A percentile compares a stretch with the other conserved stretches of the same genome.
Evolutionary conservation across 2,113 vertebrate species (phyloP).

Genomic region (Hemibates koningsi): DNA sequence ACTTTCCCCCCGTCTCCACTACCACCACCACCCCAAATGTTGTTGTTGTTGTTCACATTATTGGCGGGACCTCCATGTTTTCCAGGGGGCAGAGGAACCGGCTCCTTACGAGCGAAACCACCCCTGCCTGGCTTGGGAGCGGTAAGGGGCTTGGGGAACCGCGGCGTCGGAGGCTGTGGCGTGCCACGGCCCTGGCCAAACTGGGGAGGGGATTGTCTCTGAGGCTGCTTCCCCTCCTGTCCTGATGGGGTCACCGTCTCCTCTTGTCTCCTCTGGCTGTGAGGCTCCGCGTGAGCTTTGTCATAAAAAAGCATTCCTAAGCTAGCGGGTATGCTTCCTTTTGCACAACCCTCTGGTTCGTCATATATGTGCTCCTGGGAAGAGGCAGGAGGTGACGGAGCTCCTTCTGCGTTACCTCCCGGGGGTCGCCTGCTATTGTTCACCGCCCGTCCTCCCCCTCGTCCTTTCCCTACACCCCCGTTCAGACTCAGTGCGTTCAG

Average conservation of each 20-base stretch:
- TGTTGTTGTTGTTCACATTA: conserved; percentile 74
- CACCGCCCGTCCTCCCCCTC: neutral
- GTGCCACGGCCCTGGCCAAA: conserved; percentile 6
- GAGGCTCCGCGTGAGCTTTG: conserved; percentile 64
- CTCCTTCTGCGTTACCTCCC: conserved; percentile 25
- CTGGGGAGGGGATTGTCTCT: conserved; percentile 65
- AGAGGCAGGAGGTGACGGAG: neutral
- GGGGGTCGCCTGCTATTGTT: conserved; percentile 14
- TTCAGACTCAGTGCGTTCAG: conserved; percentile 54
- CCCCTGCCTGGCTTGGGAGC: conserved; percentile 79
- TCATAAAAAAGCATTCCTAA: conserved; percentile 69
- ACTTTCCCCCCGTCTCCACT: conserved; percentile 8
- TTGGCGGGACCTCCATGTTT: conserved; percentile 25
- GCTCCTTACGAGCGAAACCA: conserved; percentile 56
- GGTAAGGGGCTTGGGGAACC: conserved; percentile 73
- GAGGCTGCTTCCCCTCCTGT: conserved; percentile 55
- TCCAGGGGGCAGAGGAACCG: conserved; percentile 31
- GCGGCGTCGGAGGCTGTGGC: conserved; percentile 10
- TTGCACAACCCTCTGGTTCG: conserved; percentile 82
- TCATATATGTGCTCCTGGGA: conserved; percentile 86
- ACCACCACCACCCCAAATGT: conserved; percentile 39
- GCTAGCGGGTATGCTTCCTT: neutral
- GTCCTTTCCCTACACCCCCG: neutral
- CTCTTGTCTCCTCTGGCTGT: conserved; percentile 65
- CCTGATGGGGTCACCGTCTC: neutral